Base-by-base conservation (phyloP, 2,113 vertebrate species). In the Nerophis ophidion region DNA sequence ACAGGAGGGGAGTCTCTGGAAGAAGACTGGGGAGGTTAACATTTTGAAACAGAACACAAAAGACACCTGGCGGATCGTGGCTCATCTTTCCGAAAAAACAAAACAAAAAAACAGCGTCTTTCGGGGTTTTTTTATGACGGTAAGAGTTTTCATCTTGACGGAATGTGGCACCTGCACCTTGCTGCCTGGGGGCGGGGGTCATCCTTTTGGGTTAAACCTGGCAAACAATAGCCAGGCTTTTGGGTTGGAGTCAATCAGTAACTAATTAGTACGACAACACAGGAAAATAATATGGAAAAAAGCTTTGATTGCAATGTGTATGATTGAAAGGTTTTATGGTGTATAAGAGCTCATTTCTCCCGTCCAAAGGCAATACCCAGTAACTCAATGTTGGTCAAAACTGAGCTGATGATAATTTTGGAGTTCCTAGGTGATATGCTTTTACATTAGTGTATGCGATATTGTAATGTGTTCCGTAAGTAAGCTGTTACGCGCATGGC, bases 11-110 rank as follows among this genome's bases (percentile, higher is more conserved):
- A 72, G 74, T 16, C 62, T 54, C 58, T 50, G 62, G 26, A 86
- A 64, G 66, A 67, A 45, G 26, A 52, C 51, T 5, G n/a, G 36
- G 33, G 49, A 26, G 38, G 15, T 46, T 26, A 48, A 60, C 40
- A 35, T 49, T 15, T 53, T 61, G 33, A 34, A 50, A 26, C 45
- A 61, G 53, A 63, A 58, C 49, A 66, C 26, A 84, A 81, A 85
- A 83, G 73, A 85, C 74, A 60, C 63, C 70, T 76, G 63, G 26
- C 69, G 72, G 61, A 65, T 65, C 76, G 53, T 72, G 76, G 26
- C 66, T 69, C 72, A 72, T 72, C 80, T 84, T 79, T 26, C 26
- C 26, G 3, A 26, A 26, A 26, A 26, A 26, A 26, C 3, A 26
- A 48, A 48, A 48, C 7, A 4, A 26, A 26, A 26, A 48, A 48